phyloP scores from a whole-genome alignment of 2,797 vertebrate species.

The Lutjanus campechanus region DNA sequence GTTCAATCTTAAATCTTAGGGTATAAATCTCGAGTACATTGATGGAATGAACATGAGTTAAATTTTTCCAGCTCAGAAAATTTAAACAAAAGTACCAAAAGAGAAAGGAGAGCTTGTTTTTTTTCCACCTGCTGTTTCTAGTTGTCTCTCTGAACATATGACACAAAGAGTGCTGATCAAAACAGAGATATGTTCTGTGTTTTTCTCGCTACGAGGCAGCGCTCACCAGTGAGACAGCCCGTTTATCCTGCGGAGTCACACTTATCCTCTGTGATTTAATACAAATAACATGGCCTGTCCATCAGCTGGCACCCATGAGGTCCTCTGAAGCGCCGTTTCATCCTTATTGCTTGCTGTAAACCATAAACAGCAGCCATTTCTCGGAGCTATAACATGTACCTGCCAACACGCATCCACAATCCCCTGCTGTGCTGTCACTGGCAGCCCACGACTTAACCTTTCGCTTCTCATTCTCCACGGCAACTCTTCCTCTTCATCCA shows the following conservation, averaged over 20 bases:
- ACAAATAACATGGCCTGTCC: slow-evolving; percentile 54
- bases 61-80: background rate
- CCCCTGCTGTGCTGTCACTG: slow-evolving; percentile 29
- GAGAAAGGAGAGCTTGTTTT: background rate
- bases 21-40: background rate
- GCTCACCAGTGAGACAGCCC: slow-evolving; percentile 2
- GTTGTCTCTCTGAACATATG: background rate
- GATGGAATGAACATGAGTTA: background rate
- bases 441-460: slow-evolving; percentile 59
- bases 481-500: slow-evolving; percentile 27
- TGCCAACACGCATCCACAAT: slow-evolving; percentile 49
- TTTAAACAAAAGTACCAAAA: background rate
- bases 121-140: background rate
- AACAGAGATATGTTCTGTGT: slow-evolving; percentile 18
- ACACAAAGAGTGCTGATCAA: slow-evolving; percentile 3
- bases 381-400: slow-evolving; percentile 52
- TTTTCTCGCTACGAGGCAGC: slow-evolving; percentile 2
- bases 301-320: slow-evolving; percentile 40
- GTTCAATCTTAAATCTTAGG: no score
- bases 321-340: slow-evolving; percentile 15
- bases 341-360: slow-evolving; percentile 59
- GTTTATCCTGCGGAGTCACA: slow-evolving; percentile 40
- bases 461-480: slow-evolving; percentile 52
- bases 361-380: slow-evolving; percentile 57
- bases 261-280: slow-evolving; percentile 54